phyloP scores from a whole-genome alignment of 2,888 invertebrate species.

The Acrobasis repandana region DNA sequence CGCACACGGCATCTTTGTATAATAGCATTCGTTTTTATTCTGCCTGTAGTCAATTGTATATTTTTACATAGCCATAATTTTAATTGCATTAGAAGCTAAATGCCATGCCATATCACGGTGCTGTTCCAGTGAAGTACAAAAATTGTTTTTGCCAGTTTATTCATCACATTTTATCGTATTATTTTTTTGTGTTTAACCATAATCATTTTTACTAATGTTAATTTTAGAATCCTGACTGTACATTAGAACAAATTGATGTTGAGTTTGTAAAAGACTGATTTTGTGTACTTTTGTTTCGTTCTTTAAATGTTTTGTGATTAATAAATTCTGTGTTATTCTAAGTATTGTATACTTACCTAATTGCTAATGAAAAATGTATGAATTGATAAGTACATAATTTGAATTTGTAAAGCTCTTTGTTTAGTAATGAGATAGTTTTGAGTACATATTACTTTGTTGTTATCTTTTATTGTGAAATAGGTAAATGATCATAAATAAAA shows the following conservation, averaged over 20 bases:
- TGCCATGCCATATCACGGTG: conserved; percentile 61
- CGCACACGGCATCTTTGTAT: conserved; percentile 21
- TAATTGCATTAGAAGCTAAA: conserved; percentile 38
- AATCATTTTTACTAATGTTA: conserved; percentile 4
- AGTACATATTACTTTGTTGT: too few species aligned
- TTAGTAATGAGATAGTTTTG: conserved; percentile 7
- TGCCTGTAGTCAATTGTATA: conserved; percentile 33
- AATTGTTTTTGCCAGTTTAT: conserved; percentile 41
- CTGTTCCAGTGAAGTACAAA: conserved; percentile 68
- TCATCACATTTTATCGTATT: conserved; percentile 33
- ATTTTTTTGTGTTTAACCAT: conserved; percentile 26
- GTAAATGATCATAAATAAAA: too few species aligned
- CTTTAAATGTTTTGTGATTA: conserved; percentile 11
- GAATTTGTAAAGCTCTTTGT: conserved; percentile 7
- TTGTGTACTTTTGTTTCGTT: conserved; percentile 16
- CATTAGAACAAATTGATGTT: conserved; percentile 8
- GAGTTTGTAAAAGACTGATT: conserved; percentile 10
- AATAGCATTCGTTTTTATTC: conserved; percentile 32
- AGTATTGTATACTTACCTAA: neutral
- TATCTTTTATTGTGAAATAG: too few species aligned
- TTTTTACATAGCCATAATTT: conserved; percentile 32
- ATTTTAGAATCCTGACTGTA: conserved; percentile 19
- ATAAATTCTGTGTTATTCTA: conserved; percentile 10
- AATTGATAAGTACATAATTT: neutral
- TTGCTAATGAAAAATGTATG: neutral